Evolutionary conservation across 2,113 vertebrate genomes (phyloP).

Genomic region (Alethe diademata): DNA sequence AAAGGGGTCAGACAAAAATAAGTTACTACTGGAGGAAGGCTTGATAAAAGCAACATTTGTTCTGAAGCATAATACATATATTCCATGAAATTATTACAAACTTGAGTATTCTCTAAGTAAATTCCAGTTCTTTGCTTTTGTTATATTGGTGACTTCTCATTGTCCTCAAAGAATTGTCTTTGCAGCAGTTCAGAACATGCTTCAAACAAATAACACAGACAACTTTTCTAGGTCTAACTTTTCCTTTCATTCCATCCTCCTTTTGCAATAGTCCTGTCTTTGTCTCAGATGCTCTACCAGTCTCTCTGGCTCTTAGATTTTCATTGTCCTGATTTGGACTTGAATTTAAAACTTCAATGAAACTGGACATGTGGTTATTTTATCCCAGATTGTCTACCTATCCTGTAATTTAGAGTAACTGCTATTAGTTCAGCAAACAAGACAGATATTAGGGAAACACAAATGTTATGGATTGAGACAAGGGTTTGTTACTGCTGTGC

Average conservation of each 20-base stretch:
- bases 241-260: neutral
- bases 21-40: neutral
- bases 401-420: neutral
- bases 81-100: neutral
- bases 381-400: neutral
- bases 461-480: neutral
- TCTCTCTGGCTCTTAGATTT: neutral
- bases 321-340: neutral
- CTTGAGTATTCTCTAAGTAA: neutral
- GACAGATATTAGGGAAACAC: neutral
- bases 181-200: neutral
- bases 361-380: neutral
- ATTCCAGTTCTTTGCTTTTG: neutral
- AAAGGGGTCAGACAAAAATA: conserved; percentile 34
- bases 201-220: neutral
- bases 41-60: neutral
- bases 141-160: neutral
- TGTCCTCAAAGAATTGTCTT: neutral
- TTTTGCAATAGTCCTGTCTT: neutral
- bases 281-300: neutral
- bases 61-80: neutral
- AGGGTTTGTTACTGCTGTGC: neutral
- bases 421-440: neutral
- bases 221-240: neutral
- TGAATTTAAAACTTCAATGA: neutral